Percentiles rank a stretch among this genome's conserved stretches.
Conservation (phyloP, 2,113 vertebrate species). For the Empidonax traillii region DNA sequence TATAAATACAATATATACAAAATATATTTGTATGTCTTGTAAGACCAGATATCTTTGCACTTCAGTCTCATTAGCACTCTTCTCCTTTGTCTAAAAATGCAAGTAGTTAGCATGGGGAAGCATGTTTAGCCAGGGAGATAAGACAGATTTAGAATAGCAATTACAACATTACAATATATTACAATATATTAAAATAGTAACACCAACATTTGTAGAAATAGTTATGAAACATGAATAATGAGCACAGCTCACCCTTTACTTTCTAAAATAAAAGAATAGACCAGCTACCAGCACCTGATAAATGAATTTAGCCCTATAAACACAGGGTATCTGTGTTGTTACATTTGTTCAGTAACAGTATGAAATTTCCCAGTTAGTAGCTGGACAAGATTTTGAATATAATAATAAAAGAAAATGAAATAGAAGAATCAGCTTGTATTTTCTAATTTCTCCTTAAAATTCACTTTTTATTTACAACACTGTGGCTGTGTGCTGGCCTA, state of each 20-base stretch:
- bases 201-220: background rate
- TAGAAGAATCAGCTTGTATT: background rate
- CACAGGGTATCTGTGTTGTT: background rate
- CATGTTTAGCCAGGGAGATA: background rate
- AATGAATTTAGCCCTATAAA: background rate
- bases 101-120: background rate
- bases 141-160: background rate
- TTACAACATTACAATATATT: background rate
- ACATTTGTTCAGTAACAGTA: background rate
- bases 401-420: background rate
- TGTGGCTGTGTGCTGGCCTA: background rate
- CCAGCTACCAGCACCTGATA: background rate
- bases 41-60: background rate
- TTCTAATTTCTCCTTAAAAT: background rate
- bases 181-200: background rate
- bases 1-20: background rate
- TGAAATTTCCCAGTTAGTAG: background rate
- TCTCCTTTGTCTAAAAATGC: background rate
- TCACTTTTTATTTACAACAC: background rate
- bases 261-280: background rate
- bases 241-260: background rate
- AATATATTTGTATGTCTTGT: background rate
- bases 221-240: background rate
- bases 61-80: background rate
- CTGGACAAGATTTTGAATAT: background rate